Conservation (phyloP, 2,888 invertebrate genomes). For the Polietes domitor region DNA sequence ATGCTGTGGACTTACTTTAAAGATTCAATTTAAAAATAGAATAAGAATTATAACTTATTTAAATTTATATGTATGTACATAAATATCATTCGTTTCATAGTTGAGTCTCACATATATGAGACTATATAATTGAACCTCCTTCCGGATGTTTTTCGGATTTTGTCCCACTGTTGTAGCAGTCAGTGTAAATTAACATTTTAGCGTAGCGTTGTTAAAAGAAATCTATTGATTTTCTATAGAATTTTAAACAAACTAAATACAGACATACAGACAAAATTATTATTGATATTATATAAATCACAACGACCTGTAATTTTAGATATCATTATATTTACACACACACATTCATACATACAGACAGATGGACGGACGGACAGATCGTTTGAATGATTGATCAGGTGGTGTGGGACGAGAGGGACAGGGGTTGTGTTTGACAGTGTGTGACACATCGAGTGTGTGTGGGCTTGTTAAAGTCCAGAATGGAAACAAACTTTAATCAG, state of each 20-base stretch:
- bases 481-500: conserved; percentile 48
- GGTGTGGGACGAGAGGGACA: too few relatives aligned
- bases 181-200: neutral
- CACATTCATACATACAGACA: neutral
- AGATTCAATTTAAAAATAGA: too few relatives aligned
- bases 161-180: neutral
- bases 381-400: too few relatives aligned
- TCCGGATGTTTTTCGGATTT: neutral
- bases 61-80: too few relatives aligned
- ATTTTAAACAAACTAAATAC: conserved; percentile 8
- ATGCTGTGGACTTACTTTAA: too few relatives aligned
- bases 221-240: conserved; percentile 39
- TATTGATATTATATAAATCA: conserved; percentile 3
- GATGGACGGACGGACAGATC: neutral
- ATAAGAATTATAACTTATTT: too few relatives aligned
- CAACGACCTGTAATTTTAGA: conserved; percentile 39
- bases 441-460: neutral
- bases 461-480: conserved; percentile 35
- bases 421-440: neutral
- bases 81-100: too few relatives aligned
- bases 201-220: conserved; percentile 8
- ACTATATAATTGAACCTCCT: neutral
- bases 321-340: conserved; percentile 16
- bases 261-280: neutral
- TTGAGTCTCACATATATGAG: too few relatives aligned